Conservation (phyloP, 2,797 vertebrate species). For the Heteromormyrus szaboi region DNA sequence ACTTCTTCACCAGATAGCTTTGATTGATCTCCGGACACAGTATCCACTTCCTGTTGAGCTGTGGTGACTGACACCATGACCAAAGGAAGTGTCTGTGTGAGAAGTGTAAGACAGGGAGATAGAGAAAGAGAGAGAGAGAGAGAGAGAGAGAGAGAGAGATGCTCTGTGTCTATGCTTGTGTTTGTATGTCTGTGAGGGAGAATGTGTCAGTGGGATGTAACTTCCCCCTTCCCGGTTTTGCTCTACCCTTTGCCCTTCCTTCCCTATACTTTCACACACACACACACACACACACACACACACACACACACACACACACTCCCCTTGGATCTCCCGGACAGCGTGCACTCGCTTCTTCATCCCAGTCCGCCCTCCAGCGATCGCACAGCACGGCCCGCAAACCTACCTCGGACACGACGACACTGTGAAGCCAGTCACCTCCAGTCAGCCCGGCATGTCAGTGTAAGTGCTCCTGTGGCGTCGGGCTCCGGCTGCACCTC, state of each 20-base stretch:
- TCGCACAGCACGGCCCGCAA: background rate
- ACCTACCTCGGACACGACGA: background rate
- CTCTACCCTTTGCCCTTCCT: conserved; percentile 19
- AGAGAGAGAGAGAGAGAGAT: background rate
- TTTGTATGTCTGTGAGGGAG: conserved; percentile 9
- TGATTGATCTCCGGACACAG: background rate
- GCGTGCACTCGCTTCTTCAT: background rate
- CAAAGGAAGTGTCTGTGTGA: background rate
- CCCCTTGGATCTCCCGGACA: background rate
- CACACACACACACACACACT: background rate
- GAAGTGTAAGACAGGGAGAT: background rate
- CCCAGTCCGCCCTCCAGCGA: background rate
- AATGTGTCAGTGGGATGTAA: conserved; percentile 21
- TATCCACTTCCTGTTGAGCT: background rate
- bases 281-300: background rate
- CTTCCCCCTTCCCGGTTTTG: conserved; percentile 18
- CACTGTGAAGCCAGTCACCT: background rate
- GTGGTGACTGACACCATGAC: background rate
- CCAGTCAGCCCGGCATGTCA: conserved; percentile 6
- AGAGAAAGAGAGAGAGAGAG: background rate
- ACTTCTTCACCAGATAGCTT: background rate
- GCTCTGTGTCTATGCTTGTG: background rate
- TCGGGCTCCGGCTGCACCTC: background rate
- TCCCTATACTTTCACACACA: background rate
- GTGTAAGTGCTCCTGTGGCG: conserved; percentile 14